A percentile compares a stretch with the other conserved stretches of the same genome.
These are phyloP conservation scores for Heliconius hortense DNA, from an alignment of 2,888 invertebrate genomes.

Conservation along the genomic window DNA sequence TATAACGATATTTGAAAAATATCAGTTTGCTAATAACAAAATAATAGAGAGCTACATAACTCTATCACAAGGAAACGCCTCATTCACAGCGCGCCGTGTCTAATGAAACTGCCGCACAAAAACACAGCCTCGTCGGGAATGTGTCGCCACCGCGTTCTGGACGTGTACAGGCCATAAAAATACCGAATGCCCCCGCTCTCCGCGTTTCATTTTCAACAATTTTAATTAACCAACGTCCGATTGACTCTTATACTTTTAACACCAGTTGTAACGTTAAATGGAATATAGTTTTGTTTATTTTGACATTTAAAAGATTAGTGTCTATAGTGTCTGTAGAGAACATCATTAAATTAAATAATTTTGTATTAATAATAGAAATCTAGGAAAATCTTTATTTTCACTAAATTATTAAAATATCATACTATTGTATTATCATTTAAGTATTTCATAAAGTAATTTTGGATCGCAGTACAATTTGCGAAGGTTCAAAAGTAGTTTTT, in stretches of 20 bases:
- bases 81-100: constrained; percentile 70
- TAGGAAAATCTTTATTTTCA: no score
- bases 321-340: no score
- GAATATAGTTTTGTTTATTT: no score
- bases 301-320: no score
- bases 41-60: constrained; percentile 69
- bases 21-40: neutral
- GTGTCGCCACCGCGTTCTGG: constrained; percentile 78
- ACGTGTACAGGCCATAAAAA: constrained; percentile 80
- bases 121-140: constrained; percentile 76
- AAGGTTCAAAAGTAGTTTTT: constrained; percentile 54
- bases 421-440: neutral
- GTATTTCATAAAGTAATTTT: constrained; percentile 29
- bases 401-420: no score
- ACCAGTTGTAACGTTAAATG: constrained; percentile 22
- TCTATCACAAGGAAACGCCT: constrained; percentile 77
- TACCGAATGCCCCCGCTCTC: constrained; percentile 66
- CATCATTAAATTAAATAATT: no score
- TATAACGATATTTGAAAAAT: neutral
- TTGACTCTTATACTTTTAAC: constrained; percentile 63
- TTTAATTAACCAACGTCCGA: constrained; percentile 74
- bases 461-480: constrained; percentile 31
- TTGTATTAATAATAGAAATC: no score
- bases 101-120: constrained; percentile 79
- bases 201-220: constrained; percentile 77